Evolutionary conservation across 2,113 vertebrate genomes (phyloP), one percentile per base, ranked within the genome.

Genomic region (Ovis canadensis): DNA sequence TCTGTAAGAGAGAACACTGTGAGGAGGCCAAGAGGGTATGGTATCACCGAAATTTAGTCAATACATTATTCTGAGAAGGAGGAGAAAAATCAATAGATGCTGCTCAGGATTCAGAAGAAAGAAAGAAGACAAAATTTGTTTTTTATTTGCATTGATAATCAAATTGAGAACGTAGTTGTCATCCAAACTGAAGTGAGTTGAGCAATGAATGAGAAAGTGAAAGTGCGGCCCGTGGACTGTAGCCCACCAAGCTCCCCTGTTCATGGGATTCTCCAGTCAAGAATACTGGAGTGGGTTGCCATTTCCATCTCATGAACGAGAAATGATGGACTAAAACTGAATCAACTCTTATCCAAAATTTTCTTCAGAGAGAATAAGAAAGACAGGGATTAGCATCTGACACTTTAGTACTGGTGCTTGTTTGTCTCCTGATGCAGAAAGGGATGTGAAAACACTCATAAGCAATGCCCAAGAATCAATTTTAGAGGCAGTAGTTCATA

Each of bases 351-450:
- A 9, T n/a, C 19, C 31, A 15, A 33, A 81, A 19, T 48, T 67
- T 59, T 67, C n/a, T 45, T 88, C 3, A 71, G 55, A 29, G 2
- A 81, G 6, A 12, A 40, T 48, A 88, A 95, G 7, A 88, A 90
- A 97, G 23, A 71, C 4, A 83, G 11, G 31, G 15, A 62, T 21
- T 31, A 14, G 4, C 36, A 6, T 43, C 23, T 36, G 10, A 11
- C 4, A 50, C 3, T 27, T n/a, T 85, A 40, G n/a, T 33, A 40
- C 55, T 1, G 1, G 1, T 45, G 25, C 29, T n/a, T 62, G 0
- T 10, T 59, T 78, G n/a, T 52, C 50, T 74, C 17, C 17, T 45
- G 33, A 52, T 27, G 29, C 19, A 82, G 17, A 85, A 50, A 94
- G 3, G 0, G 15, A 93, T 29, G 36, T 25, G 7, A 55, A 77